Evolutionary conservation across 2,113 vertebrate genomes (phyloP).

Genomic region (Neofelis nebulosa): DNA sequence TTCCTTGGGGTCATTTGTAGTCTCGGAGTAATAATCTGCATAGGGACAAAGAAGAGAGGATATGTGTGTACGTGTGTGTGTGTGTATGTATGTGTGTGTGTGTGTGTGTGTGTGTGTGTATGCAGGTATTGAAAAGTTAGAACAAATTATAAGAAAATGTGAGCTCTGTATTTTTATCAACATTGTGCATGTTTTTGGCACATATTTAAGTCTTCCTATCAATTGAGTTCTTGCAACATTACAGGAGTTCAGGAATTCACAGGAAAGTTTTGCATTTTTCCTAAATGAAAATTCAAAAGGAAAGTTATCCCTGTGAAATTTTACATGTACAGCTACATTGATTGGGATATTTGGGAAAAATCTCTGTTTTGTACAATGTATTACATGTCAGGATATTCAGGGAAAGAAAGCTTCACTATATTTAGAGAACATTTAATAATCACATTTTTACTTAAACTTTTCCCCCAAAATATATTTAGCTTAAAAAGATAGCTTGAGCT

Average conservation of each 20-base stretch:
- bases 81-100: background rate
- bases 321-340: background rate
- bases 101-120: background rate
- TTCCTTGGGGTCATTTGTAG: constrained; percentile 86
- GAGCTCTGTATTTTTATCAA: constrained; percentile 39
- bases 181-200: background rate
- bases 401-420: background rate
- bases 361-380: background rate
- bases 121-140: background rate
- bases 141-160: background rate
- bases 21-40: constrained; percentile 76
- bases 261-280: background rate
- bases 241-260: background rate
- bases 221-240: background rate
- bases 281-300: background rate
- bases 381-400: background rate
- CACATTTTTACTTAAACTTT: background rate
- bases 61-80: background rate
- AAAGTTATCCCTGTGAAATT: background rate
- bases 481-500: background rate
- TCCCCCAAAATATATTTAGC: background rate
- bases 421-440: background rate
- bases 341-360: background rate
- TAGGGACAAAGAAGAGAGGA: constrained; percentile 48
- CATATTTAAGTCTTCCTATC: background rate